These are phyloP conservation scores for Nyctibius bracteatus DNA, from an alignment of 2,113 vertebrate genomes.

Conservation along the genomic window DNA sequence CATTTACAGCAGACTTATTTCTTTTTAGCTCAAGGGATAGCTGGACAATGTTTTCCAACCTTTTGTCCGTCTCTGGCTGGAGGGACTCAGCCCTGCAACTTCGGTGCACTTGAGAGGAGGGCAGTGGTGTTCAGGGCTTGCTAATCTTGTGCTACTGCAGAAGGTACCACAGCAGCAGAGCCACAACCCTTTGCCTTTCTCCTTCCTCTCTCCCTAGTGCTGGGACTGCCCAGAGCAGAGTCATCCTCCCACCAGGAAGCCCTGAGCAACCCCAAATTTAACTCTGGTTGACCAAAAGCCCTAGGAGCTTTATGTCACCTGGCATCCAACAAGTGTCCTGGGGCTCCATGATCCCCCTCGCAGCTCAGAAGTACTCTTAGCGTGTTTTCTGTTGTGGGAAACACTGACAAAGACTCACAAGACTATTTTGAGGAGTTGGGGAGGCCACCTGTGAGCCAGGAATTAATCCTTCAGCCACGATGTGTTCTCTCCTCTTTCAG, in stretches of 20 bases:
- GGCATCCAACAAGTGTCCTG: neutral
- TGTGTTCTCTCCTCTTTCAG: neutral
- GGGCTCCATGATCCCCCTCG: neutral
- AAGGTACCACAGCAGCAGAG: neutral
- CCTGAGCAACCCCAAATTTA: neutral
- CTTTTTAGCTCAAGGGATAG: neutral
- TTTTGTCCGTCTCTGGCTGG: neutral
- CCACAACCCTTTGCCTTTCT: neutral
- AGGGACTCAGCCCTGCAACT: neutral
- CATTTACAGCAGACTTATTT: neutral
- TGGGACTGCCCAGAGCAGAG: neutral
- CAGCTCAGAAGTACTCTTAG: neutral
- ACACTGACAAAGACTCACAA: fast-evolving
- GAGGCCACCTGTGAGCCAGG: neutral
- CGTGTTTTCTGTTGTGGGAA: neutral
- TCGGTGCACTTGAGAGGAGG: fast-evolving
- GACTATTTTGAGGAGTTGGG: neutral
- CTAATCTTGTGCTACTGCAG: neutral
- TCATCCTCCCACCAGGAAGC: neutral
- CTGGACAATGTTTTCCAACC: neutral
- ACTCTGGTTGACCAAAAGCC: neutral
- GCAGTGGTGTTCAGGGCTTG: neutral
- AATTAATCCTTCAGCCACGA: neutral
- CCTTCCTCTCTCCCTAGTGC: neutral
- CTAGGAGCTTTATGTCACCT: neutral